These are phyloP conservation scores for Myzus persicae DNA, from an alignment of 1,140 invertebrate species.

Conservation along the genomic window DNA sequence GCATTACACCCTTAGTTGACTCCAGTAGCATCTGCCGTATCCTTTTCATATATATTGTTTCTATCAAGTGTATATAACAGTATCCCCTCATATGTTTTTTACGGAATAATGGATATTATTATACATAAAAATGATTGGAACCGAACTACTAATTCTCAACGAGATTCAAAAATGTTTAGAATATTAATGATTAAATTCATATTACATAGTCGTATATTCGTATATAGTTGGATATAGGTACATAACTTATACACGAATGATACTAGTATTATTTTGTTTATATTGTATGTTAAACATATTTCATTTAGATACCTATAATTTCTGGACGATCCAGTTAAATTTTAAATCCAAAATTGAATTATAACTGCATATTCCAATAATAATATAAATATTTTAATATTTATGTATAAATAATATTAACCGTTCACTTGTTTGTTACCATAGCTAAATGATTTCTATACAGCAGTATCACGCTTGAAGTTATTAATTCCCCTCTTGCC, in stretches of 20 bases:
- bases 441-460: conserved; percentile 22
- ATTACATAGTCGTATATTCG: not conserved
- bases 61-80: conserved; percentile 30
- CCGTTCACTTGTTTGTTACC: not conserved
- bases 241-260: not conserved
- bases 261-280: not conserved
- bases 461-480: not conserved
- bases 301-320: not conserved
- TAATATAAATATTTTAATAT: not conserved
- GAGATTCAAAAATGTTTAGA: not conserved
- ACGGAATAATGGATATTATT: not conserved
- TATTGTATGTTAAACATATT: not conserved
- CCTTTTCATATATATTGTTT: not conserved
- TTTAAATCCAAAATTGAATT: not conserved
- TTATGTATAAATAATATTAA: not conserved
- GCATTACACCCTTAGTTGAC: conserved; percentile 52
- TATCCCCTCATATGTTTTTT: conserved; percentile 13
- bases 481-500: conserved; percentile 12
- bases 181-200: not conserved
- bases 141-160: not conserved
- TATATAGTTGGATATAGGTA: too few species aligned
- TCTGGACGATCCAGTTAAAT: not conserved
- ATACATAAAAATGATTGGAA: not conserved
- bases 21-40: conserved; percentile 47
- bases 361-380: not conserved